Conservation (phyloP, 2,888 invertebrate genomes). For the Amphipyra berbera region DNA sequence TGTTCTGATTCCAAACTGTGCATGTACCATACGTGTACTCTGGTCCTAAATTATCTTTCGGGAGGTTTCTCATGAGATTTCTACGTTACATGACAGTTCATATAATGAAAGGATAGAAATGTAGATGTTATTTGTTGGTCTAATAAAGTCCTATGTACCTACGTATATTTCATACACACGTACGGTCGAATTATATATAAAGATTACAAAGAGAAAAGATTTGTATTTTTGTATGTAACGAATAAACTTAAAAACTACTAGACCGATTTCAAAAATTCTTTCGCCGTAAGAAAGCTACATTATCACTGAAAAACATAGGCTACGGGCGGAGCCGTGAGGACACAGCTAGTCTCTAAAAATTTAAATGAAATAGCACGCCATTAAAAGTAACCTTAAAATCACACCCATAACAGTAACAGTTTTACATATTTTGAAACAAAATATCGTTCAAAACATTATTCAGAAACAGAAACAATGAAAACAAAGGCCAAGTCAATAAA, state of each 20-base stretch:
- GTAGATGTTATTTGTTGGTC: conserved; percentile 28
- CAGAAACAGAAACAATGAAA: neutral
- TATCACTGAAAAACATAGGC: too few species aligned
- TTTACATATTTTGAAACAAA: neutral
- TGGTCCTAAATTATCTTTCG: conserved; percentile 20
- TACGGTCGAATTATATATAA: too few species aligned
- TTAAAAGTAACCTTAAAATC: neutral
- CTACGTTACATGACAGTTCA: conserved; percentile 14
- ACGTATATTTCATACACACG: too few species aligned
- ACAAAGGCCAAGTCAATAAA: neutral
- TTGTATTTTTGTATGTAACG: too few species aligned
- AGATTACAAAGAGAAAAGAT: too few species aligned
- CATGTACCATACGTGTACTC: neutral
- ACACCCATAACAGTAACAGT: too few species aligned
- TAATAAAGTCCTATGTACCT: conserved; percentile 12
- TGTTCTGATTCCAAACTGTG: neutral
- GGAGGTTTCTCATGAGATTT: conserved; percentile 14
- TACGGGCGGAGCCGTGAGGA: too few species aligned
- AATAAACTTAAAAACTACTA: too few species aligned
- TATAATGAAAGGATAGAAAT: conserved; percentile 30
- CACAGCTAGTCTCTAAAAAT: too few species aligned
- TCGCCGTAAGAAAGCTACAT: too few species aligned
- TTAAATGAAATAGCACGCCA: too few species aligned
- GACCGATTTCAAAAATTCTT: too few species aligned
- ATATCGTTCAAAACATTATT: neutral